These are phyloP conservation scores for Encarsia formosa DNA, from an alignment of 2,888 invertebrate species.

Conservation along the genomic window DNA sequence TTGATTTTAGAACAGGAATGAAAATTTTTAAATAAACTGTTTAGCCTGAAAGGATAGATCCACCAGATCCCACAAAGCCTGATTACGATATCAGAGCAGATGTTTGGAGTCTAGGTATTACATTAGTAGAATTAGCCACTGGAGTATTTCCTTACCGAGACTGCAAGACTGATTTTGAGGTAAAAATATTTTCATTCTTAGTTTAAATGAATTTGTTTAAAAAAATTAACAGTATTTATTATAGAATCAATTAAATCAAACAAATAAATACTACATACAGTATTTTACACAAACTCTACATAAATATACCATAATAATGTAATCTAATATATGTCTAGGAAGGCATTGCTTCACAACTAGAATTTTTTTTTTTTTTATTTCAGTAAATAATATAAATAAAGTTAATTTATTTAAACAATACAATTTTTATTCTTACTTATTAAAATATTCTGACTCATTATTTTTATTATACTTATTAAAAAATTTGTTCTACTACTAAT, in stretches of 20 bases:
- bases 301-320: too few species aligned
- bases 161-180: slow-evolving; percentile 97
- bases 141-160: slow-evolving; percentile 92
- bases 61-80: slow-evolving; percentile 84
- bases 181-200: slow-evolving; percentile 48
- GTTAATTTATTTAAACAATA: too few species aligned
- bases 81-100: slow-evolving; percentile 99
- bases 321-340: too few species aligned
- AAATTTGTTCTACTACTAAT: too few species aligned
- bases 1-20: slow-evolving; percentile 1
- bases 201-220: slow-evolving; percentile 49
- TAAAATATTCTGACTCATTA: too few species aligned
- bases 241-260: slow-evolving; percentile 52
- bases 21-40: slow-evolving; percentile 28
- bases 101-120: slow-evolving; percentile 98
- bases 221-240: neutral
- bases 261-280: too few species aligned
- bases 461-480: too few species aligned
- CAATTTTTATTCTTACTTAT: too few species aligned
- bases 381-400: too few species aligned
- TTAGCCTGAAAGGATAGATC: slow-evolving; percentile 95
- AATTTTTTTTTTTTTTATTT: too few species aligned
- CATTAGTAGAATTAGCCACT: slow-evolving; percentile 92
- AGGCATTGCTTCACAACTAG: too few species aligned
- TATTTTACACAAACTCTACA: too few species aligned